phyloP scores from a whole-genome alignment of 64 coral and sea anemone genomes.

The Trachythela sp. region DNA sequence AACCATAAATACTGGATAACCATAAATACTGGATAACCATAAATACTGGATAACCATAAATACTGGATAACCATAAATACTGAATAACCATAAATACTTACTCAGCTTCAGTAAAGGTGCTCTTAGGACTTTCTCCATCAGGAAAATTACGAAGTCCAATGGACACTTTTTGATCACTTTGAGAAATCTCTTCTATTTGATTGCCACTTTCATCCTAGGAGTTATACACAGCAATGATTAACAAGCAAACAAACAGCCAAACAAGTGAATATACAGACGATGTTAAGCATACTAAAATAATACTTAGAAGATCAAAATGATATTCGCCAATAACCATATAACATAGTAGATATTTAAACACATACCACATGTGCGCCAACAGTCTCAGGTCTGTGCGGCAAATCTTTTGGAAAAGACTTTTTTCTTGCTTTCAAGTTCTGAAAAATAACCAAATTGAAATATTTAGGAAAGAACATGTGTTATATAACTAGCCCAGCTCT shows the following conservation, averaged over 20 bases:
- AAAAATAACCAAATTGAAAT: not conserved
- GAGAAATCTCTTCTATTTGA: not conserved
- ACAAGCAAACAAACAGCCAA: not conserved
- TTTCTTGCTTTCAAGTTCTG: constrained; percentile 10
- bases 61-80: no score
- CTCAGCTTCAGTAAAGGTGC: constrained; percentile 15
- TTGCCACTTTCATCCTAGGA: not conserved
- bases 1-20: no score
- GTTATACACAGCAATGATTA: not conserved
- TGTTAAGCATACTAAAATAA: not conserved
- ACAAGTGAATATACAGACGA: not conserved
- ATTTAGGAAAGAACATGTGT: no score
- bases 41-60: no score
- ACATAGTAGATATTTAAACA: no score
- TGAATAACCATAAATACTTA: no score
- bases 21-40: no score
- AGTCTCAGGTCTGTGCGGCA: constrained; percentile 4
- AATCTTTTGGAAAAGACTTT: constrained; percentile 5
- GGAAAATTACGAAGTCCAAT: constrained; percentile 1
- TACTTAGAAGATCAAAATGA: not conserved
- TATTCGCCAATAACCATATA: no score
- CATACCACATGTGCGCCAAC: not conserved
- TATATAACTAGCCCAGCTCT: no score
- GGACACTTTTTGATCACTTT: not conserved
- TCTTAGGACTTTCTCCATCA: constrained; percentile 13